A percentile compares a stretch with the other conserved stretches of the same genome.
Evolutionary conservation across 2,888 invertebrate species (phyloP).

Genomic region (Tridacna gigas): DNA sequence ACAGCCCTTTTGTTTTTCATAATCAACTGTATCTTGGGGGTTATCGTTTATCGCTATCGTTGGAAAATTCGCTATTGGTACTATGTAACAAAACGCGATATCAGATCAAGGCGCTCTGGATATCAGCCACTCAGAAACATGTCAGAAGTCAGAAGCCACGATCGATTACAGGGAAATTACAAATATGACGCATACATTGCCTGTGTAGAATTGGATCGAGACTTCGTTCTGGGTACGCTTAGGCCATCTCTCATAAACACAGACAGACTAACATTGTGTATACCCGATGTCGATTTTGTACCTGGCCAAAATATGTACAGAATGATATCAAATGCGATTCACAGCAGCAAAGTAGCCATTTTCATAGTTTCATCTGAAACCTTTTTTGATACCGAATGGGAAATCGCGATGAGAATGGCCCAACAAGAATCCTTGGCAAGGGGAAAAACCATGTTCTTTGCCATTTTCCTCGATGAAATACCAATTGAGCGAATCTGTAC

Average conservation of each 20-base stretch:
- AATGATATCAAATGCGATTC: conserved; percentile 51
- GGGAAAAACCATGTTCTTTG: conserved; percentile 41
- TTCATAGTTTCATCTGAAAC: conserved; percentile 36
- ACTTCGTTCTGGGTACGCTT: neutral
- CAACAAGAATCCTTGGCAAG: conserved; percentile 46
- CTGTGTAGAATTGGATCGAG: neutral
- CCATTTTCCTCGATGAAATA: conserved; percentile 38
- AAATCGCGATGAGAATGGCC: conserved; percentile 50
- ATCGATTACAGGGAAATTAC: neutral
- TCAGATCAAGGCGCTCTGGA: neutral
- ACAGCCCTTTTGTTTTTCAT: conserved; percentile 19
- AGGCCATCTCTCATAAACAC: conserved; percentile 21
- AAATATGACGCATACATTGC: conserved; percentile 25
- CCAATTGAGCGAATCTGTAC: neutral
- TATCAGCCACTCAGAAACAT: neutral
- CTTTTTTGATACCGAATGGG: conserved; percentile 37
- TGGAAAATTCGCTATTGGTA: conserved; percentile 56
- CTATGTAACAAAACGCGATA: conserved; percentile 22
- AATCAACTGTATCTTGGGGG: conserved; percentile 9
- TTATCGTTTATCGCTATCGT: conserved; percentile 27
- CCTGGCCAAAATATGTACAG: conserved; percentile 50
- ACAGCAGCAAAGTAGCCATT: conserved; percentile 35
- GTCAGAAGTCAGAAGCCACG: neutral
- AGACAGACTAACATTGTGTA: conserved; percentile 26
- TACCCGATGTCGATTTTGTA: conserved; percentile 42